phyloP scores from a whole-genome alignment of 2,888 invertebrate species.

The Himalopsyche japonica region DNA sequence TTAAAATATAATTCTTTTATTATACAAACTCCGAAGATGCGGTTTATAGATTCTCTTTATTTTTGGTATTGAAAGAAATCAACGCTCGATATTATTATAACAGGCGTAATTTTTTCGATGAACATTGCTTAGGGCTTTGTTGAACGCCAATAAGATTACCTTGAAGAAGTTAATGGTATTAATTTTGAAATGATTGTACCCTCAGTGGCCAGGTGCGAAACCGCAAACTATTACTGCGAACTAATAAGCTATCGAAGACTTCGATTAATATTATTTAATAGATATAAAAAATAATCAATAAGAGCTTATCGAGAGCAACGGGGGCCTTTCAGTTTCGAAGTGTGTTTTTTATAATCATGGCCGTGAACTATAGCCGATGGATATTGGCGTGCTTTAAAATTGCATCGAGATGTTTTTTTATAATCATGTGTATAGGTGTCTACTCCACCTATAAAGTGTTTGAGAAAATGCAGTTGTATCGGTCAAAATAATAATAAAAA shows the following conservation, averaged over 20 bases:
- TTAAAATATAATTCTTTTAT: too few relatives aligned
- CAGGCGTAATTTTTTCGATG: not conserved
- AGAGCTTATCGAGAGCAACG: not conserved
- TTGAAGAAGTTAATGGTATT: not conserved
- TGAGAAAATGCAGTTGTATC: not conserved
- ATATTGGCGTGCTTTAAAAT: not conserved
- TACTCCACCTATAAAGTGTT: not conserved
- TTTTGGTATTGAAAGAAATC: too few relatives aligned
- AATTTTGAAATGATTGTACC: not conserved
- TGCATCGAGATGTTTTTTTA: not conserved
- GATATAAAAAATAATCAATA: not conserved
- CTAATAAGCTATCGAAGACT: not conserved
- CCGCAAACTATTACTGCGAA: not conserved
- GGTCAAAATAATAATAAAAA: not conserved
- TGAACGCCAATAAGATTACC: not conserved
- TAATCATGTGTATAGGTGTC: not conserved
- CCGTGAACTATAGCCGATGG: not conserved
- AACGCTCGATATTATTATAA: not conserved
- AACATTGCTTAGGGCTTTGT: not conserved
- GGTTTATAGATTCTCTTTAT: too few relatives aligned
- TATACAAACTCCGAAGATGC: too few relatives aligned
- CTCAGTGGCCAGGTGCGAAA: not conserved
- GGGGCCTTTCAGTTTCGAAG: not conserved
- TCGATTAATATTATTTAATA: not conserved
- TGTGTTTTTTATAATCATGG: not conserved